Conservation (phyloP, 53 echinoderm and acorn worm species). For the Henricia sp. region DNA sequence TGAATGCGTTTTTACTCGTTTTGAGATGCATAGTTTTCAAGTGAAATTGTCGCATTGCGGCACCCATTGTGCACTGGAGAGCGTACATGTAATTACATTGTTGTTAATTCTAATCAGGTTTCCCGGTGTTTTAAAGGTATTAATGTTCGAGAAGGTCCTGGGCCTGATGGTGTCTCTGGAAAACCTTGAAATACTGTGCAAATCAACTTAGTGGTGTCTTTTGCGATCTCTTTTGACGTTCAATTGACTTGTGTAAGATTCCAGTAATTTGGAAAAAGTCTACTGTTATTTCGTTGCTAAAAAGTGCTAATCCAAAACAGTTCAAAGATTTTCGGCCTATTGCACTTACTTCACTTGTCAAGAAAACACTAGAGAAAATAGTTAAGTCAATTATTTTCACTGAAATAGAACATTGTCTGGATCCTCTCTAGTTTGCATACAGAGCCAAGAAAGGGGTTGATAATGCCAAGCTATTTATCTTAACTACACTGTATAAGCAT, state of each 20-base stretch:
- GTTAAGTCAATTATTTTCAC: slow-evolving; percentile 18
- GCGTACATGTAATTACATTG: no score
- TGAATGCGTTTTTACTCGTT: no score
- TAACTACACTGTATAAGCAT: slow-evolving; percentile 37
- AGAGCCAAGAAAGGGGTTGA: slow-evolving; percentile 38
- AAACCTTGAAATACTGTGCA: slow-evolving; percentile 29
- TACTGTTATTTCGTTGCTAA: slow-evolving; percentile 29
- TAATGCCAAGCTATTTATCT: slow-evolving; percentile 50
- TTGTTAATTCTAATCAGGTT: no score
- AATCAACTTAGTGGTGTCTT: slow-evolving; percentile 43
- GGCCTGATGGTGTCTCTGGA: slow-evolving; percentile 10
- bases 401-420: slow-evolving; percentile 13
- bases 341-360: slow-evolving; percentile 48
- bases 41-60: no score
- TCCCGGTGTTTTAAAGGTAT: neutral
- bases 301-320: slow-evolving; percentile 15
- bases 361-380: slow-evolving; percentile 51
- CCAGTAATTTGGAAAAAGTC: slow-evolving; percentile 31
- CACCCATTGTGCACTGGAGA: no score
- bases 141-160: slow-evolving; percentile 19
- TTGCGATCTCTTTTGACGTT: slow-evolving; percentile 27
- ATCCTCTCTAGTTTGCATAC: slow-evolving; percentile 54
- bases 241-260: slow-evolving; percentile 13
- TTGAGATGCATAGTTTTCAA: no score
- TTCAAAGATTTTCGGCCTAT: slow-evolving; percentile 56